A percentile compares a stretch with the other conserved stretches of the same genome.
These are phyloP conservation scores for Tenthredo amoena DNA, from an alignment of 2,888 invertebrate genomes.

Conservation along the genomic window DNA sequence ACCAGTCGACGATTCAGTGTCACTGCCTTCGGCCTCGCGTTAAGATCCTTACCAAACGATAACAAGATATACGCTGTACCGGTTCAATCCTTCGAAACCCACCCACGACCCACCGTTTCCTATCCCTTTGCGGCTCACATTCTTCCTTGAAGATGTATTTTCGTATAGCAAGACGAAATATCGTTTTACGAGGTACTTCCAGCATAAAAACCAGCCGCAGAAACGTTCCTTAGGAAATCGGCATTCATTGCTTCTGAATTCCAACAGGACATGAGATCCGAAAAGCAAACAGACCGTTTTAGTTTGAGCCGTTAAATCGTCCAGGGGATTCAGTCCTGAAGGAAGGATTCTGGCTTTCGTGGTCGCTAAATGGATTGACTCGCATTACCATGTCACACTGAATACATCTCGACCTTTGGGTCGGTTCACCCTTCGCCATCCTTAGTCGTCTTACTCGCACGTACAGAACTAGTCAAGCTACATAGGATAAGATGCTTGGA, in stretches of 20 bases:
- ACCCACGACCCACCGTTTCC: neutral
- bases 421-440: slow-evolving; percentile 63
- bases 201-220: neutral
- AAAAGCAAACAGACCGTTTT: slow-evolving; percentile 32
- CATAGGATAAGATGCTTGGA: neutral
- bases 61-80: slow-evolving; percentile 37
- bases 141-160: neutral
- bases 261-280: neutral
- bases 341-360: slow-evolving; percentile 60
- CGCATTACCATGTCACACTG: slow-evolving; percentile 73
- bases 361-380: slow-evolving; percentile 74
- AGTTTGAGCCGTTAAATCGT: slow-evolving; percentile 36
- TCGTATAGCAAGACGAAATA: slow-evolving; percentile 1
- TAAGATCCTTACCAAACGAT: slow-evolving; percentile 45
- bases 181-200: slow-evolving; percentile 38
- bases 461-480: neutral
- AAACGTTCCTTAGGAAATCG: slow-evolving; percentile 8
- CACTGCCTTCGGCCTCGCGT: slow-evolving; percentile 48
- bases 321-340: slow-evolving; percentile 7
- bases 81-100: slow-evolving; percentile 37
- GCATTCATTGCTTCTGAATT: slow-evolving; percentile 38
- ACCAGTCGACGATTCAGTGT: slow-evolving; percentile 32
- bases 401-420: slow-evolving; percentile 68
- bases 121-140: neutral
- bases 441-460: neutral